These are phyloP conservation scores for Drosophila kuntzei DNA, from an alignment of 2,888 invertebrate species.

Conservation along the genomic window DNA sequence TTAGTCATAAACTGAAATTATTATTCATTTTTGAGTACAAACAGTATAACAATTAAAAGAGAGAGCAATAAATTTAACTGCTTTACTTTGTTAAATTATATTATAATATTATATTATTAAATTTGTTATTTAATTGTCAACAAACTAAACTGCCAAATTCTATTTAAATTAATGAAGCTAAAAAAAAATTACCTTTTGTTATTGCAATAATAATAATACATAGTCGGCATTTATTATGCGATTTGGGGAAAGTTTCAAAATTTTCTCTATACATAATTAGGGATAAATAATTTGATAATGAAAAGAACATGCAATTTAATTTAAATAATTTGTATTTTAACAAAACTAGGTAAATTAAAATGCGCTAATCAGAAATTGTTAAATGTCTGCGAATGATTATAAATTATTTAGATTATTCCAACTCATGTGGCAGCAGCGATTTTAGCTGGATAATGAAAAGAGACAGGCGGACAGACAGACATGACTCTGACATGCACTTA, in stretches of 20 bases:
- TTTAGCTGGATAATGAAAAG: constrained; percentile 21
- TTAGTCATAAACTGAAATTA: not conserved
- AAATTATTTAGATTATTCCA: constrained; percentile 12
- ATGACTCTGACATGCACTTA: constrained; percentile 32
- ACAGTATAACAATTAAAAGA: not conserved
- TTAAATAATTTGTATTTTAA: not conserved
- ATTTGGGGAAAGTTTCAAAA: not conserved
- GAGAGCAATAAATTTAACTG: not conserved
- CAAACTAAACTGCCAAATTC: not conserved
- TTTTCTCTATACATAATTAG: not conserved
- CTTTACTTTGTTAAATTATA: no score
- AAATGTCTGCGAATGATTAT: constrained; percentile 1
- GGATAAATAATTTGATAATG: not conserved
- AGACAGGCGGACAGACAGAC: constrained; percentile 12
- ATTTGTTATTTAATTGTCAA: not conserved
- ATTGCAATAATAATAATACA: not conserved
- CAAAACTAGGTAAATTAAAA: not conserved
- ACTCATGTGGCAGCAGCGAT: constrained; percentile 14
- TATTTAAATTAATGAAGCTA: not conserved
- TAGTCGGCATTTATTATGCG: not conserved
- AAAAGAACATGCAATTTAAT: not conserved
- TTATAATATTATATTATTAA: not conserved
- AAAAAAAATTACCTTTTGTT: not conserved
- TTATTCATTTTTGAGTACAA: not conserved
- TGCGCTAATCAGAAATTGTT: not conserved